Evolutionary conservation across 2,888 invertebrate species (phyloP).

Genomic region (Arrhopalites spinosus): DNA sequence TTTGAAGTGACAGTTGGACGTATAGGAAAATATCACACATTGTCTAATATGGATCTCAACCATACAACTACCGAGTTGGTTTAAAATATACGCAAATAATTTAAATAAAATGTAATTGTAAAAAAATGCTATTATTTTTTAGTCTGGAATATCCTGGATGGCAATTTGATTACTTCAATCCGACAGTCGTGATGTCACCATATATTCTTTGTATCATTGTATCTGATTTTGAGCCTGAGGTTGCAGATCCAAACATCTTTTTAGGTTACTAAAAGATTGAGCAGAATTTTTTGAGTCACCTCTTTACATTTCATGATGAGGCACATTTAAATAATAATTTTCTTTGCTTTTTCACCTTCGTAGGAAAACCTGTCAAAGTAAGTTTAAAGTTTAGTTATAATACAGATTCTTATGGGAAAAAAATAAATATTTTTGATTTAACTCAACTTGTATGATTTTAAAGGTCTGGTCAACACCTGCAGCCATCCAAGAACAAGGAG

Average conservation of each 20-base stretch:
- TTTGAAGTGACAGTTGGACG: conserved; percentile 43
- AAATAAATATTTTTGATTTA: too few species aligned
- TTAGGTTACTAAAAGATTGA: too few species aligned
- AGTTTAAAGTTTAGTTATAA: neutral
- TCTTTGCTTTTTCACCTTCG: too few species aligned
- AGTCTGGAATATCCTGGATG: conserved; percentile 58
- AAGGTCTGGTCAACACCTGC: conserved; percentile 26
- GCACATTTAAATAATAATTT: too few species aligned
- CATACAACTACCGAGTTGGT: conserved; percentile 41
- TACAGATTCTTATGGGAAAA: too few species aligned
- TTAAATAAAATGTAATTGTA: neutral
- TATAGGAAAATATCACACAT: conserved; percentile 41
- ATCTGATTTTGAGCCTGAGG: conserved; percentile 72
- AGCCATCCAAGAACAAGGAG: conserved; percentile 9
- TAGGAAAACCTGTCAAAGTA: conserved; percentile 22
- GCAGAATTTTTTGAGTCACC: too few species aligned
- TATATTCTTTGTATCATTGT: conserved; percentile 91
- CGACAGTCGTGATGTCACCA: conserved; percentile 89
- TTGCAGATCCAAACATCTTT: conserved; percentile 1
- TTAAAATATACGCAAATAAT: neutral
- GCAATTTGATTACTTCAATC: conserved; percentile 74
- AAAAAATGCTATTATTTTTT: neutral
- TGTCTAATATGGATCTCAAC: conserved; percentile 44
- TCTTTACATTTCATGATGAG: too few species aligned
- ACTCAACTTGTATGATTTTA: too few species aligned